A percentile compares a stretch with the other conserved stretches of the same genome.
phyloP scores from a whole-genome alignment of 2,888 invertebrate species.

The Drosophila antonietae region DNA sequence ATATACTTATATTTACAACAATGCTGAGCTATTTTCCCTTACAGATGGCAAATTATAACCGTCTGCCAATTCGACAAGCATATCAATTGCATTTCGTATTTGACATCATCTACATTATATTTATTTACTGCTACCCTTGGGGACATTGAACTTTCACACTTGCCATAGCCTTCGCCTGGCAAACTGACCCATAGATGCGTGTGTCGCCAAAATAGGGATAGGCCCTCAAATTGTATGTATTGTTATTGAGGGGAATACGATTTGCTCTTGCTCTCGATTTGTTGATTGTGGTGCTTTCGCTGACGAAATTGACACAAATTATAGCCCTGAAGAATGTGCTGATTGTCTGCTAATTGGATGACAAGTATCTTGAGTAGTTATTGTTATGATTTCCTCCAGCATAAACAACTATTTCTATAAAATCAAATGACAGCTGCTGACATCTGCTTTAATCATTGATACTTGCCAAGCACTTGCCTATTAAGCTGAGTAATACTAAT shows the following conservation, averaged over 20 bases:
- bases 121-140: constrained; percentile 36
- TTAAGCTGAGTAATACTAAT: not conserved
- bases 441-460: not conserved
- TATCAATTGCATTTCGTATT: constrained; percentile 67
- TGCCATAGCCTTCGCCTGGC: constrained; percentile 28
- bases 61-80: constrained; percentile 69
- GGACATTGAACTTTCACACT: constrained; percentile 48
- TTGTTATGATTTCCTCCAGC: constrained; percentile 45
- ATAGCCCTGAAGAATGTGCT: constrained; percentile 51
- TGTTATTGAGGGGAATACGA: constrained; percentile 52
- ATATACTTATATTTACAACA: too few relatives aligned
- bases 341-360: constrained; percentile 65
- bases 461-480: not conserved
- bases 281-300: constrained; percentile 41
- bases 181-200: constrained; percentile 51
- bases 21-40: constrained; percentile 18
- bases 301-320: constrained; percentile 53
- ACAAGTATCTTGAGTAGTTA: constrained; percentile 40
- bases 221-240: constrained; percentile 60
- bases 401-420: constrained; percentile 14
- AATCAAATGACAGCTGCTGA: constrained; percentile 10
- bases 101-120: constrained; percentile 39
- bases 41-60: constrained; percentile 65
- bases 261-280: constrained; percentile 29
- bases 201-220: constrained; percentile 30